Evolutionary conservation across 2,113 vertebrate genomes (phyloP).

Genomic region (Scatophagus argus): DNA sequence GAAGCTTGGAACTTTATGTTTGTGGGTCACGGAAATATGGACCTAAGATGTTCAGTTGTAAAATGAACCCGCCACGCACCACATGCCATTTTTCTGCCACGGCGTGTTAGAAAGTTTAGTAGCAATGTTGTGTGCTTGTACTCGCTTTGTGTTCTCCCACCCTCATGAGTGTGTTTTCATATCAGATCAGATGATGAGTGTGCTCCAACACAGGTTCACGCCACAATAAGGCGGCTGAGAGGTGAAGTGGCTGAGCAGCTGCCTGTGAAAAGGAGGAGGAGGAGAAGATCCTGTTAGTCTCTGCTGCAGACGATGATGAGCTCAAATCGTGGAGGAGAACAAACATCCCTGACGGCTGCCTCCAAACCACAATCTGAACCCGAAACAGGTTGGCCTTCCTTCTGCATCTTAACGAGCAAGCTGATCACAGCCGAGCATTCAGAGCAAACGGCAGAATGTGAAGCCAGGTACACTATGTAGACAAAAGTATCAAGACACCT

Average conservation of each 20-base stretch:
- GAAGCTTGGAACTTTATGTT: too few species aligned
- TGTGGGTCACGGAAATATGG: too few species aligned
- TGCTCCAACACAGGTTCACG: conserved; percentile 7
- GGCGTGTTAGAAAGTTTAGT: too few species aligned
- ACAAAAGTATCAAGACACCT: too few species aligned
- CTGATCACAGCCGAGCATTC: conserved; percentile 65
- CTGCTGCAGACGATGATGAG: conserved; percentile 29
- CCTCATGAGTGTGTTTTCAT: background rate
- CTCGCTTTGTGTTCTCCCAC: background rate
- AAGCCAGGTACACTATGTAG: too few species aligned
- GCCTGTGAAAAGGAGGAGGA: conserved; percentile 29
- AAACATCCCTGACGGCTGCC: conserved; percentile 27
- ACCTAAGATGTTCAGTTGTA: too few species aligned
- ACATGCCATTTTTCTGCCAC: too few species aligned
- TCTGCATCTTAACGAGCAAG: conserved; percentile 70
- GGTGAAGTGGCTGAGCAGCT: conserved; percentile 39
- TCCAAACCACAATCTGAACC: conserved; percentile 43
- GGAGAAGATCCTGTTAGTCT: conserved; percentile 48
- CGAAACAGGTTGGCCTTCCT: conserved; percentile 38
- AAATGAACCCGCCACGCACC: too few species aligned
- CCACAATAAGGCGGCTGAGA: conserved; percentile 38
- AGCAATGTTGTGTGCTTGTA: background rate
- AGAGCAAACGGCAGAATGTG: too few species aligned
- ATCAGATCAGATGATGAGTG: background rate
- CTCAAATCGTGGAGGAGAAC: too few species aligned